These are phyloP conservation scores for Anthopleura sola DNA, from an alignment of 64 coral and sea anemone genomes.

Conservation along the genomic window DNA sequence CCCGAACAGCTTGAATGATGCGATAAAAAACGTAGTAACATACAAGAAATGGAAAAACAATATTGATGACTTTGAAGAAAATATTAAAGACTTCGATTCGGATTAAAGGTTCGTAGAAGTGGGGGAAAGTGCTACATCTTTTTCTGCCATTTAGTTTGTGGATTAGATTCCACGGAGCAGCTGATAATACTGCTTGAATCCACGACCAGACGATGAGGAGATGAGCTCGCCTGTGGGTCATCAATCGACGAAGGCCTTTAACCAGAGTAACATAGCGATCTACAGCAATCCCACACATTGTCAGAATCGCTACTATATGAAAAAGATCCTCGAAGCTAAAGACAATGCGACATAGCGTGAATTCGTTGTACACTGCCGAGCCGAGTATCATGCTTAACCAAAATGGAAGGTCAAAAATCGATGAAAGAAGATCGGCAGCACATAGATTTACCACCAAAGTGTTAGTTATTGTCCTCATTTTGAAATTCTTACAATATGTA, in stretches of 20 bases:
- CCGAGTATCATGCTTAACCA: constrained; percentile 34
- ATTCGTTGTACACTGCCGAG: constrained; percentile 21
- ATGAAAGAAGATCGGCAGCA: constrained; percentile 68
- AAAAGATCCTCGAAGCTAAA: constrained; percentile 69
- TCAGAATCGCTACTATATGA: constrained; percentile 62
- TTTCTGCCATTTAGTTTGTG: not conserved
- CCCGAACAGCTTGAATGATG: constrained; percentile 61
- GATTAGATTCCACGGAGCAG: constrained; percentile 52
- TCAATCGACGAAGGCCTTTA: constrained; percentile 61
- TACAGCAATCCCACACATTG: constrained; percentile 82
- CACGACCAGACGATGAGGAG: constrained; percentile 57
- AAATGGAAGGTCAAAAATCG: constrained; percentile 64
- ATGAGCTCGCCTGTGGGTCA: constrained; percentile 48
- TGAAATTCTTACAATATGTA: constrained; percentile 70
- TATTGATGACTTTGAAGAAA: constrained; percentile 34
- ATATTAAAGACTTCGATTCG: constrained; percentile 26
- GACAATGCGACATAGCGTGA: constrained; percentile 50
- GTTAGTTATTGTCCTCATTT: constrained; percentile 85
- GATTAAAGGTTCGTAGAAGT: constrained; percentile 63
- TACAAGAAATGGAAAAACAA: constrained; percentile 54
- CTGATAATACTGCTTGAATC: constrained; percentile 52
- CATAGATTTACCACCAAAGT: constrained; percentile 80
- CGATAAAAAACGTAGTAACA: constrained; percentile 80
- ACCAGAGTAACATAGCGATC: constrained; percentile 82
- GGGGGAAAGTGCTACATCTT: constrained; percentile 42